A percentile compares a stretch with the other conserved stretches of the same genome.
Evolutionary conservation across 2,113 vertebrate species (phyloP).

Genomic region (Microcebus ravelobensis): DNA sequence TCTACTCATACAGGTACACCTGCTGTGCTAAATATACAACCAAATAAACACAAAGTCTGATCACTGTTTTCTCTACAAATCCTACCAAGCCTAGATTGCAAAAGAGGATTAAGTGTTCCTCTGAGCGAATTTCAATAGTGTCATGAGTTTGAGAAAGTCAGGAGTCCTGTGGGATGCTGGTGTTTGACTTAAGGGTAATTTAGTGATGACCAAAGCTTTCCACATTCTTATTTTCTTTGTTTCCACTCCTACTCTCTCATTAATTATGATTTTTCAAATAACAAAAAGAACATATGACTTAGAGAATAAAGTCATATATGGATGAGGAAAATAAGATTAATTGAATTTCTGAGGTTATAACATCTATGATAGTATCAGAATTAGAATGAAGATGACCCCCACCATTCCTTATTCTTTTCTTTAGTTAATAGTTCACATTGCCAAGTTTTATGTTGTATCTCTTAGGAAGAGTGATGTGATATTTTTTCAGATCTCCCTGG

Average conservation of each 20-base stretch:
- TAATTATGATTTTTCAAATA: not conserved
- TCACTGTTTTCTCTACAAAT: not conserved
- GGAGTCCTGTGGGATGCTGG: not conserved
- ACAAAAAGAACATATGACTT: not conserved
- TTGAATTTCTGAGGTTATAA: not conserved
- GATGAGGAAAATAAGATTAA: not conserved
- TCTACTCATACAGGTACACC: not conserved
- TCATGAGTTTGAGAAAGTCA: not conserved
- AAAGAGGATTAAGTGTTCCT: not conserved
- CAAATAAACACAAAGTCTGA: not conserved
- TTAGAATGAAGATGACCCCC: not conserved
- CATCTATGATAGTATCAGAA: not conserved
- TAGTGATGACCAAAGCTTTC: not conserved
- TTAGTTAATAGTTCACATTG: not conserved
- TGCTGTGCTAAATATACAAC: not conserved
- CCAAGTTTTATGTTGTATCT: not conserved
- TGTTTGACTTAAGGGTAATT: not conserved
- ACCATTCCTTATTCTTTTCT: not conserved
- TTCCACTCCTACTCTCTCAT: not conserved
- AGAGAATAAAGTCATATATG: not conserved
- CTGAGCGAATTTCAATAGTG: not conserved
- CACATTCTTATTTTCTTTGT: not conserved
- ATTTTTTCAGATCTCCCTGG: not conserved
- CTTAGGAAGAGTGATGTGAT: not conserved
- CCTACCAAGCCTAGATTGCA: not conserved